phyloP scores from a whole-genome alignment of 2,797 vertebrate species.

The Notoglanidium macrostoma region DNA sequence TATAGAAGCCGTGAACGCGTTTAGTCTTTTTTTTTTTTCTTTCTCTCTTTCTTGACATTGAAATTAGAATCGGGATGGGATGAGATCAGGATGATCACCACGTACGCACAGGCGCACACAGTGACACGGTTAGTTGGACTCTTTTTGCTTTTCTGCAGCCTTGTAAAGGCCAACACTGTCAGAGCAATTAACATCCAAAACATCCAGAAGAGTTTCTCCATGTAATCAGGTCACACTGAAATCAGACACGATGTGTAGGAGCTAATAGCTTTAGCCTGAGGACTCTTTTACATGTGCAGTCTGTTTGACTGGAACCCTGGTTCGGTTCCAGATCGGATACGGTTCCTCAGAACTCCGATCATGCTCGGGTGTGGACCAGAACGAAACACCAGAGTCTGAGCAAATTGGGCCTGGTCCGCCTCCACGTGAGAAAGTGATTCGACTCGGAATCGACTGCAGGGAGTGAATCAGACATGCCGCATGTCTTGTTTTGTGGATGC shows the following conservation, averaged over 20 bases:
- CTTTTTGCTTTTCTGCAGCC: not conserved
- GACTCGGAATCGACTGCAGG: not conserved
- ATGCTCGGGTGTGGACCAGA: no score
- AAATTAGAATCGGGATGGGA: not conserved
- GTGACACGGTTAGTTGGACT: not conserved
- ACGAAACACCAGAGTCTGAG: not conserved
- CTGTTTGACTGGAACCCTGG: not conserved
- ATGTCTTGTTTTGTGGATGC: no score
- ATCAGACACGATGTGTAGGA: not conserved
- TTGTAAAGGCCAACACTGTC: not conserved
- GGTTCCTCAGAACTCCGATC: no score
- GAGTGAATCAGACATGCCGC: not conserved
- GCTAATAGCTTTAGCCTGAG: not conserved
- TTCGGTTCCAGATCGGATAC: no score
- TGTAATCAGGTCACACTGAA: not conserved
- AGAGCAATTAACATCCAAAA: not conserved
- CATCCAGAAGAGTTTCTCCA: not conserved
- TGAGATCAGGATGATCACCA: not conserved
- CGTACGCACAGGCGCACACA: no score
- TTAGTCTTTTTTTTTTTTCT: not conserved
- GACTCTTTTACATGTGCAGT: not conserved
- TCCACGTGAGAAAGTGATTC: not conserved
- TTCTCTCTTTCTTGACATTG: no score
- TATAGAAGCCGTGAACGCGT: not conserved
- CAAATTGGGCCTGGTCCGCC: no score